Percentiles rank a stretch among this genome's conserved stretches.
Conservation (phyloP, 2,797 vertebrate genomes). For the Sebastes glaucus region DNA sequence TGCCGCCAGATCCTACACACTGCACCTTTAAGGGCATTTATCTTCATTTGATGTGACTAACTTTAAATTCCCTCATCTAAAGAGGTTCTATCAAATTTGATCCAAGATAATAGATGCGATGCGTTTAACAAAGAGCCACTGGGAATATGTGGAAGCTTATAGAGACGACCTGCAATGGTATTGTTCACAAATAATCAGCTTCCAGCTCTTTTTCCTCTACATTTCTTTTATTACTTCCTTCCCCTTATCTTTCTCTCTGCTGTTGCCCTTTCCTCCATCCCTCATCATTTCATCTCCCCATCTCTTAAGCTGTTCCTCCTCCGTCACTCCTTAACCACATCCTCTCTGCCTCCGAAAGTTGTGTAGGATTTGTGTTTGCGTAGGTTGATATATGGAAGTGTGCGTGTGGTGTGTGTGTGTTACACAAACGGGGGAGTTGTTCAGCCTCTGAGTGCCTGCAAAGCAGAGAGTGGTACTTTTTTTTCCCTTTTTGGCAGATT, state of each 20-base stretch:
- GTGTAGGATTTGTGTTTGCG: neutral
- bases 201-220: neutral
- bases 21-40: no score
- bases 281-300: neutral
- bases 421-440: neutral
- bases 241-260: neutral
- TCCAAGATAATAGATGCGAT: neutral
- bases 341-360: neutral
- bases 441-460: neutral
- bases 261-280: neutral
- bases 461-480: constrained; percentile 21
- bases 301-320: neutral
- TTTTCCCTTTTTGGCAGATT: constrained; percentile 26
- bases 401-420: neutral
- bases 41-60: neutral
- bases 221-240: neutral
- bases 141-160: neutral
- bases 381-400: neutral
- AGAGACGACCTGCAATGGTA: accelerated
- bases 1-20: no score
- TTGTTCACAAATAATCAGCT: neutral
- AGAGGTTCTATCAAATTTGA: neutral
- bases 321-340: neutral
- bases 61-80: neutral
- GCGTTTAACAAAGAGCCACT: neutral